phyloP scores from a whole-genome alignment of 2,797 vertebrate species.

The Allobates femoralis region DNA sequence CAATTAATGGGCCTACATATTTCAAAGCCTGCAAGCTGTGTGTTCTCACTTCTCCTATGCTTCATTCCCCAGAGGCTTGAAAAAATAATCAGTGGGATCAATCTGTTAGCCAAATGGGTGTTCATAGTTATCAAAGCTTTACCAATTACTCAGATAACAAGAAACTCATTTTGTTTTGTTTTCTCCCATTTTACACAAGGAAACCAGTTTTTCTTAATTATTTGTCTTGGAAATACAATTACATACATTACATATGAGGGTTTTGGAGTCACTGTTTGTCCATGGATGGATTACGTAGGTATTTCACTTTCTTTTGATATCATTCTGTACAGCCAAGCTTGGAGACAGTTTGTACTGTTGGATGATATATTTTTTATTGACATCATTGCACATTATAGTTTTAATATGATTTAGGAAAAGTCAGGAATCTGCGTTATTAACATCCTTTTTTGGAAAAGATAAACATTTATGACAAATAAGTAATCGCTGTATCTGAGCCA shows the following conservation, averaged over 20 bases:
- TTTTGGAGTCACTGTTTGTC: neutral
- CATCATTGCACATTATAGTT: neutral
- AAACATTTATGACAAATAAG: neutral
- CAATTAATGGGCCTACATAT: conserved; percentile 55
- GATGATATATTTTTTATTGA: neutral
- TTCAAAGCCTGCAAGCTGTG: conserved; percentile 45
- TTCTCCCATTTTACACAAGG: neutral
- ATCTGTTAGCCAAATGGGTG: conserved; percentile 24
- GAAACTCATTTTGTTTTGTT: neutral
- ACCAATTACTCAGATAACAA: conserved; percentile 11
- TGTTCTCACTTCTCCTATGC: conserved; percentile 43
- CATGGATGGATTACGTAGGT: too few species aligned
- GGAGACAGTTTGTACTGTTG: neutral
- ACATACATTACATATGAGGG: neutral
- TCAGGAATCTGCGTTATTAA: neutral
- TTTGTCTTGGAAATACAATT: neutral
- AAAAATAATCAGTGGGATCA: conserved; percentile 22
- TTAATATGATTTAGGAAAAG: neutral
- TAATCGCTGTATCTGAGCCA: neutral
- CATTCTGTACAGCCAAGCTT: neutral
- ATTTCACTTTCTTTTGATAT: neutral
- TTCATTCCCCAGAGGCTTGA: conserved; percentile 19
- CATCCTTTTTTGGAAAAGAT: neutral
- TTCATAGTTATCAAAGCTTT: conserved; percentile 11
- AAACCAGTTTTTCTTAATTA: neutral